phyloP scores from a whole-genome alignment of 2,797 vertebrate species.

The Urophycis tenuis region DNA sequence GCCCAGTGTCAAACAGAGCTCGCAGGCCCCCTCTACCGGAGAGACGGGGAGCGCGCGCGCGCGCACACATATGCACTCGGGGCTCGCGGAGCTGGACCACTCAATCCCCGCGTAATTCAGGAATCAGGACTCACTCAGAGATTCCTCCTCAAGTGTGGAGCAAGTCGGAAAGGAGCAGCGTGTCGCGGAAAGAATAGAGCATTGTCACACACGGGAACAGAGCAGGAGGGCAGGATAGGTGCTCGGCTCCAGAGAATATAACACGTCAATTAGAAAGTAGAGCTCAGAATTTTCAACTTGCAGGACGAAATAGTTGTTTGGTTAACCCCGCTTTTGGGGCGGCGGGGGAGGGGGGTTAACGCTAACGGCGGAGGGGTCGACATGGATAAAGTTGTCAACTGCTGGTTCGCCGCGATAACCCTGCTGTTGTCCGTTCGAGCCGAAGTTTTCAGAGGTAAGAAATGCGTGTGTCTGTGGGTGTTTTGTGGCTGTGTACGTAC shows the following conservation, averaged over 20 bases:
- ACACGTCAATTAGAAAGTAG: constrained; percentile 26
- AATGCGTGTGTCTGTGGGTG: constrained; percentile 1
- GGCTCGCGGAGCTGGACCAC: constrained; percentile 45
- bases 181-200: constrained; percentile 28
- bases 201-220: constrained; percentile 31
- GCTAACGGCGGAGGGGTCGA: constrained; percentile 51
- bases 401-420: constrained; percentile 63
- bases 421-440: constrained; percentile 64
- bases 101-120: constrained; percentile 61
- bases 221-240: constrained; percentile 32
- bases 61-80: constrained; percentile 19
- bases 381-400: constrained; percentile 78
- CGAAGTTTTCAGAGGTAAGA: constrained; percentile 78
- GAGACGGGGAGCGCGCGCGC: constrained; percentile 35
- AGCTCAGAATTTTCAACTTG: constrained; percentile 50
- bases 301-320: constrained; percentile 51
- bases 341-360: constrained; percentile 45
- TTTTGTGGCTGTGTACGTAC: constrained; percentile 4
- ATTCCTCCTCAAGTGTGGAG: constrained; percentile 66
- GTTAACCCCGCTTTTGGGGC: constrained; percentile 52
- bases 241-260: constrained; percentile 27
- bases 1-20: constrained; percentile 24
- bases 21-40: constrained; percentile 64
- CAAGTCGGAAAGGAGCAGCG: constrained; percentile 54
- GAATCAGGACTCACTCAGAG: constrained; percentile 58